Base-by-base conservation (phyloP, 2,888 invertebrate species). In the Prosopocoilus inquinatus region DNA sequence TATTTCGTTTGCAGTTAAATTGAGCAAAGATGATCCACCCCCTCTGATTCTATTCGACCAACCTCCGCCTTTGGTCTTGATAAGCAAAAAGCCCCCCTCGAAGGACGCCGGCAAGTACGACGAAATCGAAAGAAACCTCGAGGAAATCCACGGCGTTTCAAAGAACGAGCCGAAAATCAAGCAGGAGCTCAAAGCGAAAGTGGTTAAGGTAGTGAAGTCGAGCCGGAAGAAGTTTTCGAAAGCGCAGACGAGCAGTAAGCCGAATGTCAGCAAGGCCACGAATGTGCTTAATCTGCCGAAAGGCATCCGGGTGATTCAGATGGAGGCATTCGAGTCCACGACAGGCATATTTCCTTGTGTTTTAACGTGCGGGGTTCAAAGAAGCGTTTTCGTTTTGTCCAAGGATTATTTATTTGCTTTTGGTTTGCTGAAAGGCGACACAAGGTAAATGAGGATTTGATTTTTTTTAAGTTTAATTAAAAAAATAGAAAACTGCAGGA, bases 321-420 rank as follows among this genome's bases (percentile, higher is more conserved):
- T 59, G 9, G 61, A 65, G 38, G 63, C 48, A 39, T 65, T 60
- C 50, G 57, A 62, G 28, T 67, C 71, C 0, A 50, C 58, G 7
- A 53, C 65, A 12, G 74, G 72, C 2, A 44, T 51, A 12, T 70
- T 64, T 56, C 50, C 64, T 3, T 66, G 66, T n/a, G 41, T 47
- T 13, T 28, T 59, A 3, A 55, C 67, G 12, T 51, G 58, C n/a
- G 70, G 68, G 15, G 53, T 71, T 32, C 68, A 67, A 48, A 64
- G 69, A 13, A 66, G 5, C 58, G 64, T 59, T 67, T 72, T 64
- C 62, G 66, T 59, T 9, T 64, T 61, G 38, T 67, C 71, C 5
- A 71, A 70, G 51, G 64, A 64, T 13, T 75, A 74, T 64, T 50
- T 75, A 13, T 75, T 72, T 53, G 70, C 71, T 43, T 67, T 66